phyloP scores from a whole-genome alignment of 2,888 invertebrate species.

The Xiphydria camelus region DNA sequence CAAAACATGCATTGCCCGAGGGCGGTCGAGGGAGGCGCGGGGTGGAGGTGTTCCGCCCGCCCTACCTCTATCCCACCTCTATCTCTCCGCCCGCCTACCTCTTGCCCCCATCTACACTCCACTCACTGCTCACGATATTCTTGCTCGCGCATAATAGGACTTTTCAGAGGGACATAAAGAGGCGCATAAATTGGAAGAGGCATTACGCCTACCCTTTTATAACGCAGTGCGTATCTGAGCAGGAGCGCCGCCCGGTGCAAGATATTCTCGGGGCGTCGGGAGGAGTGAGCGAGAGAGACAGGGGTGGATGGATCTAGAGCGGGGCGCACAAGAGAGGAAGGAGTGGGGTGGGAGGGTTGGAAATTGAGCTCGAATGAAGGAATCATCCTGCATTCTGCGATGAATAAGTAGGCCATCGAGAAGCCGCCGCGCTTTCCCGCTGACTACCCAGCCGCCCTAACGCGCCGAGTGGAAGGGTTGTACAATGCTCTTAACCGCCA shows the following conservation, averaged over 20 bases:
- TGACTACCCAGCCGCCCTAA: too few relatives aligned
- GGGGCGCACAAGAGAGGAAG: too few relatives aligned
- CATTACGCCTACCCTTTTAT: conserved; percentile 25
- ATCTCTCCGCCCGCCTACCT: conserved; percentile 2
- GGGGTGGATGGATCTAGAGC: too few relatives aligned
- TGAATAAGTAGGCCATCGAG: too few relatives aligned
- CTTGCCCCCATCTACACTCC: conserved; percentile 3
- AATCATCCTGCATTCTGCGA: too few relatives aligned
- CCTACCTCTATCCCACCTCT: conserved; percentile 5
- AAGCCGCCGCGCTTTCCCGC: too few relatives aligned
- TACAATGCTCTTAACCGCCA: too few relatives aligned
- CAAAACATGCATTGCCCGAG: conserved; percentile 24
- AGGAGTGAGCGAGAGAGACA: too few relatives aligned
- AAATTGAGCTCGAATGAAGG: too few relatives aligned
- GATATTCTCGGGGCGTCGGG: too few relatives aligned
- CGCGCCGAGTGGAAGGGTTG: too few relatives aligned
- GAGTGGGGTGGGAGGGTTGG: too few relatives aligned
- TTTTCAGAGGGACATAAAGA: conserved; percentile 17
- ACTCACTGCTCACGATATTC: conserved; percentile 17
- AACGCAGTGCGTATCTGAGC: conserved; percentile 2
- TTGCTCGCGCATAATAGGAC: conserved; percentile 20
- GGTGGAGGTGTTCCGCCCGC: not conserved
- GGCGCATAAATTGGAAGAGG: conserved; percentile 33
- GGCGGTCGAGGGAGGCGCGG: conserved; percentile 8
- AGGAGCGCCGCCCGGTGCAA: not conserved